These are phyloP conservation scores for Ptilorrhoa leucosticta DNA, from an alignment of 2,113 vertebrate species.

Conservation along the genomic window DNA sequence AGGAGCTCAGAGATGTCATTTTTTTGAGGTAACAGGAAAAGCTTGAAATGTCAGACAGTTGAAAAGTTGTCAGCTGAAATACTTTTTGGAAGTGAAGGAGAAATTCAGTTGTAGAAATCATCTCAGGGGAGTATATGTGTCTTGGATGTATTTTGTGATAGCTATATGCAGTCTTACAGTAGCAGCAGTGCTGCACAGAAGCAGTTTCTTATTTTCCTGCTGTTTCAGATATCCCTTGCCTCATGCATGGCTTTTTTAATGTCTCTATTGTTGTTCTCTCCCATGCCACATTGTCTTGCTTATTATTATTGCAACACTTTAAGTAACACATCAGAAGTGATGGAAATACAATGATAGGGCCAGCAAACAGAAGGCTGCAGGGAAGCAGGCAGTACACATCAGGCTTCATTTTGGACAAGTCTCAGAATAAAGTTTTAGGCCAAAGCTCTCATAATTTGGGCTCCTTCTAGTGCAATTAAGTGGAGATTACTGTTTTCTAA, in stretches of 20 bases:
- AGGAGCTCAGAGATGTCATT: neutral
- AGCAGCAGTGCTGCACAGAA: neutral
- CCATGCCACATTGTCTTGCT: neutral
- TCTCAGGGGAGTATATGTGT: neutral
- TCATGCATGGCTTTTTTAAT: neutral
- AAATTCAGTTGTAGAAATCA: neutral
- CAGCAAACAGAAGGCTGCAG: neutral
- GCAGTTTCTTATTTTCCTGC: neutral
- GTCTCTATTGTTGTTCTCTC: neutral
- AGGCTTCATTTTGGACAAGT: neutral
- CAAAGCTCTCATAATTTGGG: neutral
- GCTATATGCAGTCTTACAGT: rapidly evolving
- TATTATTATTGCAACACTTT: neutral
- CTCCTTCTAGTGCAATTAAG: neutral
- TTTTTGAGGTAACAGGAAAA: neutral
- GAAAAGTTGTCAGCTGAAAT: neutral
- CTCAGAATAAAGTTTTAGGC: neutral
- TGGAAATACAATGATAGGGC: neutral
- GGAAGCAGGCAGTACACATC: rapidly evolving
- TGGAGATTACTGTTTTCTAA: neutral
- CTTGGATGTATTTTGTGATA: neutral
- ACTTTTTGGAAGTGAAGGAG: neutral
- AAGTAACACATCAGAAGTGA: neutral
- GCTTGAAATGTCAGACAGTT: neutral
- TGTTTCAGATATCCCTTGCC: neutral